phyloP scores from a whole-genome alignment of 1,140 invertebrate genomes.

The Bombus confusus region DNA sequence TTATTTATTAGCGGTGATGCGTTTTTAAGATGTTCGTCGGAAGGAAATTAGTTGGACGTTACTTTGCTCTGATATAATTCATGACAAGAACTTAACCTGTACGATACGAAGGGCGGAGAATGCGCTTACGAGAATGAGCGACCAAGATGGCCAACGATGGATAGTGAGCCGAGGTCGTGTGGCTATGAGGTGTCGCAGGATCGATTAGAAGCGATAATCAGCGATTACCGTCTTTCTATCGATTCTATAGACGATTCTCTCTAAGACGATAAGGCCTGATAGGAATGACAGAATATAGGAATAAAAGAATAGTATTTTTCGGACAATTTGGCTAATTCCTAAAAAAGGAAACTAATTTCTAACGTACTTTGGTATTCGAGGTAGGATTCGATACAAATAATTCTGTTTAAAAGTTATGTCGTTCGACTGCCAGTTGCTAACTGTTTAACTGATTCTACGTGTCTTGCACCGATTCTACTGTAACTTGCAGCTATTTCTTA shows the following conservation, averaged over 20 bases:
- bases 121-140: not conserved
- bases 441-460: no score
- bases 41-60: not conserved
- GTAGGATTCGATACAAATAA: not conserved
- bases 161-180: not conserved
- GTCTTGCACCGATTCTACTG: no score
- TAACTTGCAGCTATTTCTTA: no score
- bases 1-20: not conserved
- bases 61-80: not conserved
- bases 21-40: not conserved
- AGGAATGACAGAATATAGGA: not conserved
- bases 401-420: not conserved
- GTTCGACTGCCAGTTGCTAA: not conserved
- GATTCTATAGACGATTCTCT: not conserved
- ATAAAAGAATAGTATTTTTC: no score
- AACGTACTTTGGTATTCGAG: no score
- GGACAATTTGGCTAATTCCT: no score
- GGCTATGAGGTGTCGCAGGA: not conserved
- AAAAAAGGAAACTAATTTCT: no score
- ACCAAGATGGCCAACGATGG: not conserved
- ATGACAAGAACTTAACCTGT: not conserved
- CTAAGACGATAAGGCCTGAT: not conserved
- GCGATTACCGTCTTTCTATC: not conserved
- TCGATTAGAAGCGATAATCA: not conserved
- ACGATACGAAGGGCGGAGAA: not conserved